Evolutionary conservation across 1,140 invertebrate genomes (phyloP), one percentile per base, ranked within the genome.

Genomic region (Platyura marginata): DNA sequence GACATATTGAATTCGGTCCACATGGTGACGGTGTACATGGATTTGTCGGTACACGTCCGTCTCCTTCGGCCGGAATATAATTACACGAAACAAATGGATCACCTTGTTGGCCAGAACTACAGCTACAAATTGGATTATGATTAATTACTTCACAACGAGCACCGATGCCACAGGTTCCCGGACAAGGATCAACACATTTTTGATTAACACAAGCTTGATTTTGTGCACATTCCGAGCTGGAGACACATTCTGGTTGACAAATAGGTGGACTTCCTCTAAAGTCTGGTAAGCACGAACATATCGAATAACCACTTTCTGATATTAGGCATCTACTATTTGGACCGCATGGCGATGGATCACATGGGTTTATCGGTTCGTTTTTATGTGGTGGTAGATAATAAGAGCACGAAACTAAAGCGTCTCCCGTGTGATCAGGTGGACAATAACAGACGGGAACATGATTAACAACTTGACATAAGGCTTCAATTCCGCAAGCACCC

Each of bases 1-100:
- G 78, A 56, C 85, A 90, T 23, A 85, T 71, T 1, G 85, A 88
- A 62, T 87, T 84, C 11, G 81, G 75, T 41, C 84, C 85, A 63
- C 85, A 90, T 11, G 83, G 82, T 36, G 80, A 82, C 25, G 81
- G 80, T 34, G 70, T 57, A 55, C 86, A 91, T 19, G 82, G 80
- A 62, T 81, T 74, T 49, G 64, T 55, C 11, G 64, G 56, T 34
- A 16, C 5, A 11, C 15, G 6, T 21, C 20, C 20, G 6, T 36
- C 38, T 13, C 13, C 4, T 22, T 5, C 16, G 51, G 53, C 57
- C 23, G 65, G 57, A 20, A 68, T 62, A 33, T 56, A 57, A 40
- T 68, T 66, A 51, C 87, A 90, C 35, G 70, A 73, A 15, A 74
- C 67, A 51, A 86, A 87, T 22, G 85, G 83, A 75, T 90, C 80